These are phyloP conservation scores for Magallana gigas DNA, from an alignment of 1,140 invertebrate genomes.

Conservation along the genomic window DNA sequence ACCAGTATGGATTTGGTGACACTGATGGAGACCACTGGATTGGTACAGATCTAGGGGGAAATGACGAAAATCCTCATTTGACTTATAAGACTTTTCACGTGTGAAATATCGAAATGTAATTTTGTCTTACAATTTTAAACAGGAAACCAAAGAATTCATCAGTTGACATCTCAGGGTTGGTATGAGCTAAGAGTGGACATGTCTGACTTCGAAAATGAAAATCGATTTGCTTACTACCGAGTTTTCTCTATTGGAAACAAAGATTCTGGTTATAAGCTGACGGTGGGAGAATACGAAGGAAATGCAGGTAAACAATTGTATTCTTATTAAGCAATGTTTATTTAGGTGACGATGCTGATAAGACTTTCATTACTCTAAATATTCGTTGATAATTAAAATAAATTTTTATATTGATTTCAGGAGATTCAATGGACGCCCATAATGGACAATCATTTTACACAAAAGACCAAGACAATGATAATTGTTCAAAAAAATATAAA, in stretches of 20 bases:
- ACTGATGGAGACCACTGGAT: constrained; percentile 82
- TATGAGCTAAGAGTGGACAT: constrained; percentile 54
- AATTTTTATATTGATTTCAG: too few species aligned
- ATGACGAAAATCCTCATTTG: too few species aligned
- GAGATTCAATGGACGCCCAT: too few species aligned
- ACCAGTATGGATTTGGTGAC: constrained; percentile 96
- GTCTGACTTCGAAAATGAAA: constrained; percentile 47
- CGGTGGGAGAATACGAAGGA: constrained; percentile 45
- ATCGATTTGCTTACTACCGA: constrained; percentile 43
- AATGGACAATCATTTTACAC: background rate
- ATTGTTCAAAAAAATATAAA: background rate
- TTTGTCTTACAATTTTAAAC: background rate
- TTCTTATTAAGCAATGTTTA: too few species aligned
- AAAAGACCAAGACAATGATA: background rate
- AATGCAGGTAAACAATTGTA: constrained; percentile 30
- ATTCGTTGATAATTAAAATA: too few species aligned
- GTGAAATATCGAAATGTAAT: too few species aligned
- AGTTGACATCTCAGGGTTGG: constrained; percentile 6
- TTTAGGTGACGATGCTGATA: too few species aligned
- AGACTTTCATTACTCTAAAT: too few species aligned
- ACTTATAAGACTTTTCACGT: too few species aligned
- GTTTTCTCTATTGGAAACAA: constrained; percentile 47
- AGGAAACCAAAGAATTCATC: constrained; percentile 52
- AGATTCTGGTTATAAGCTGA: constrained; percentile 24
- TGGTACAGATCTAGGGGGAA: background rate